Base-by-base conservation (phyloP, 2,113 vertebrate species). In the Gallinago media region DNA sequence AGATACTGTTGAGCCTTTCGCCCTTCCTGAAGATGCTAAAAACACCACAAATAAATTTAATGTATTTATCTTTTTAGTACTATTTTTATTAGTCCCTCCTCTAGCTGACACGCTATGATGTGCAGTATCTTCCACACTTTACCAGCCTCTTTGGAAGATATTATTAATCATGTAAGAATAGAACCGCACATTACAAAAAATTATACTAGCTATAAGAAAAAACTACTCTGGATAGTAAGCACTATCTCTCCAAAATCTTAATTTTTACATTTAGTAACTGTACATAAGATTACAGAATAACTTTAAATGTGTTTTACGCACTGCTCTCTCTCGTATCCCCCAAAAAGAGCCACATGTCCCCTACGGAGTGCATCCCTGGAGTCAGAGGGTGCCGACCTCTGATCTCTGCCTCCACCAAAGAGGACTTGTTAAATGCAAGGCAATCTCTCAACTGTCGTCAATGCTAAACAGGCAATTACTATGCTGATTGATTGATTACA, bases 11-110 rank as follows among this genome's bases (percentile, higher is more conserved):
- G 99, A 77, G 99, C 99, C 97, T 99, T 99, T 92, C 99, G 98
- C 55, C 99, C 99, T 97, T 99, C 99, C 92, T 99, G 99, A 94
- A 99, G 99, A 98, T 99, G 99, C 99, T 99, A 95, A 87, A 95
- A 96, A 12, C 81, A 95, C 29, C 74, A 90, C 25, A 97, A 74
- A 82, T 9, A 86, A 88, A 46, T 74, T 74, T 86, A 40, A 36
- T 68, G 70, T 46, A 11, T 16, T 0, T 52, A 3, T 20, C 23
- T 54, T 56, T 81, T 72, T 29, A 38, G 16, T 34, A 61, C 21
- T 42, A 6, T 42, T 50, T 47, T 70, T 46, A 78, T 56, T 65
- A 77, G 32, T 27, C 58, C 23, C 63, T 56, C 31, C 38, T 71
- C 42, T 27, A 71, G 15, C 0, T 83, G 38, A 79, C 46, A 66